Conservation (phyloP, 2,888 invertebrate species). For the Macropis europaea region DNA sequence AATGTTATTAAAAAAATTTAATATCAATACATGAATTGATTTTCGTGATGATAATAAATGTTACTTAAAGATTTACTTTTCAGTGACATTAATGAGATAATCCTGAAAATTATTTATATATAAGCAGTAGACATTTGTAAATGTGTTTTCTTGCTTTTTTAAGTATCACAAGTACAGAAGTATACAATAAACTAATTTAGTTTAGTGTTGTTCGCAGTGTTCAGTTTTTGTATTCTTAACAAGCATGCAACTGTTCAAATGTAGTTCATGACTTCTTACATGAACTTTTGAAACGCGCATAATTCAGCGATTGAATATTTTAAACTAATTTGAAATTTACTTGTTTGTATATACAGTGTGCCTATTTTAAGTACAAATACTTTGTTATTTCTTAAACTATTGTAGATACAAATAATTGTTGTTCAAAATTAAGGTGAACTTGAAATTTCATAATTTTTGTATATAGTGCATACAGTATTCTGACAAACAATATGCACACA, state of each 20-base stretch:
- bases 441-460: too few relatives aligned
- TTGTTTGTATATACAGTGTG: too few relatives aligned
- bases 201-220: background rate
- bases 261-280: background rate
- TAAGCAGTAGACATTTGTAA: background rate
- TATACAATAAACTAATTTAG: background rate
- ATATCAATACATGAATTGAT: conserved; percentile 13
- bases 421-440: too few relatives aligned
- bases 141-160: background rate
- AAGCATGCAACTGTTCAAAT: background rate
- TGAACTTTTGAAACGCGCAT: background rate
- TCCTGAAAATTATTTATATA: background rate
- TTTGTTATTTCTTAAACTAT: too few relatives aligned
- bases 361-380: too few relatives aligned
- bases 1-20: conserved; percentile 15
- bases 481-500: too few relatives aligned
- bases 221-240: background rate
- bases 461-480: too few relatives aligned
- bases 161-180: background rate
- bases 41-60: background rate
- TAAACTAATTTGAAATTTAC: background rate
- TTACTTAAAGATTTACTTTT: background rate
- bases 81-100: background rate
- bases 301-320: background rate
- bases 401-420: too few relatives aligned